Base-by-base conservation (phyloP, 2,888 invertebrate genomes). In the Alviniconcha strummeri region DNA sequence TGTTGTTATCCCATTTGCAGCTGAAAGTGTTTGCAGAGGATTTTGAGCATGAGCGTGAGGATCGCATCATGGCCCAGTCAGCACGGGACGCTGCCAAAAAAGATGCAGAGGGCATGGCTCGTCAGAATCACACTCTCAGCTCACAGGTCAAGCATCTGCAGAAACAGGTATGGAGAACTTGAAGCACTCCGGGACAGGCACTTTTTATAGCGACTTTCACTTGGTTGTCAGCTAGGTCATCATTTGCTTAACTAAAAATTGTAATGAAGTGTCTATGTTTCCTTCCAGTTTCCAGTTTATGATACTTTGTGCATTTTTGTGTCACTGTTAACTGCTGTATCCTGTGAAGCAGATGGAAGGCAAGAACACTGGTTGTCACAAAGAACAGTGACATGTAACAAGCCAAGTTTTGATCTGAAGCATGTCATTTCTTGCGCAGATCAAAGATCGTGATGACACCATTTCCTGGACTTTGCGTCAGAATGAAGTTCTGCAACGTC, bases 11-110 rank as follows among this genome's bases (percentile, higher is more conserved):
- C 36, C 36, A 36, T 36, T 36, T 36, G n/a, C 75, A 86, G 85
- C 64, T 86, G 56, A 86, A 81, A 36, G 76, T 86, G 54, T 86
- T 83, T 79, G 79, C 83, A n/a, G 84, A 86, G 72, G 85, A 86
- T 69, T 86, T 86, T 84, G 85, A 86, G 57, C 84, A 86, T 17
- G 85, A 86, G 60, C 80, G 80, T 4, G 52, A 81, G 64, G 85
- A 86, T 60, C 81, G 84, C 15, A 54, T 80, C 19, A 17, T 75
- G 36, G 85, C 82, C 4, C 77, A 77, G 52, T 13, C 77, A 19
- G 77, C 82, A 13, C 67, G 82, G 6, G 82, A 82, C 57, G 19
- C 71, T 7, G 77, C 80, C 54, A 84, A 83, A 64, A 82, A 71
- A 57, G 80, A 81, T 60, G 71, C 19, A 15, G 83, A 84, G 36